Conservation (phyloP, 2,888 invertebrate species). For the Drosophila merina region DNA sequence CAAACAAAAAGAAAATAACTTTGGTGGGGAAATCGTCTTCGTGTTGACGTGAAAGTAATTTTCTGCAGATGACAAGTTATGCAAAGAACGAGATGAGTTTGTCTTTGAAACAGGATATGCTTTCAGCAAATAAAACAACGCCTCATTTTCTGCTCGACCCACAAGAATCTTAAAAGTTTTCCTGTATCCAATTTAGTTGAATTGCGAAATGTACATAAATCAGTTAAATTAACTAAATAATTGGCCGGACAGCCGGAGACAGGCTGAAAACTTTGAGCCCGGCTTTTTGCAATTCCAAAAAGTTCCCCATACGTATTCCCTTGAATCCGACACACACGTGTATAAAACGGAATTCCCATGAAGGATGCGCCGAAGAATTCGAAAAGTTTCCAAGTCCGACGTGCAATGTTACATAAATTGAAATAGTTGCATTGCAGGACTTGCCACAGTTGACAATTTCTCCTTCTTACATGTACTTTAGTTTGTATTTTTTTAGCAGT, state of each 20-base stretch:
- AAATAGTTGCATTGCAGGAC: slow-evolving; percentile 68
- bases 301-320: slow-evolving; percentile 18
- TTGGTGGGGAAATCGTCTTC: slow-evolving; percentile 23
- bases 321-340: slow-evolving; percentile 16
- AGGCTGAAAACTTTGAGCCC: slow-evolving; percentile 12
- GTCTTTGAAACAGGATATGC: slow-evolving; percentile 28
- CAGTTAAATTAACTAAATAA: slow-evolving; percentile 46
- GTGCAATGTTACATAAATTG: slow-evolving; percentile 66
- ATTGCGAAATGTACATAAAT: slow-evolving; percentile 8
- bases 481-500: slow-evolving; percentile 26
- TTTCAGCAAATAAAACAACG: slow-evolving; percentile 10
- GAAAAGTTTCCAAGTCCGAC: slow-evolving; percentile 41
- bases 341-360: neutral
- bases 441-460: slow-evolving; percentile 51
- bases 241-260: slow-evolving; percentile 39
- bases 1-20: slow-evolving; percentile 42
- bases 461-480: slow-evolving; percentile 10
- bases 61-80: slow-evolving; percentile 71
- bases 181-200: slow-evolving; percentile 1
- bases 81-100: slow-evolving; percentile 50
- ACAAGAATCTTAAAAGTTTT: slow-evolving; percentile 27
- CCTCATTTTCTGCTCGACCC: neutral
- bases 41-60: slow-evolving; percentile 46
- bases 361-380: slow-evolving; percentile 19
- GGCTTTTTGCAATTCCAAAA: neutral